These are phyloP conservation scores for Halictus rubicundus DNA, from an alignment of 1,140 invertebrate species.

Conservation along the genomic window DNA sequence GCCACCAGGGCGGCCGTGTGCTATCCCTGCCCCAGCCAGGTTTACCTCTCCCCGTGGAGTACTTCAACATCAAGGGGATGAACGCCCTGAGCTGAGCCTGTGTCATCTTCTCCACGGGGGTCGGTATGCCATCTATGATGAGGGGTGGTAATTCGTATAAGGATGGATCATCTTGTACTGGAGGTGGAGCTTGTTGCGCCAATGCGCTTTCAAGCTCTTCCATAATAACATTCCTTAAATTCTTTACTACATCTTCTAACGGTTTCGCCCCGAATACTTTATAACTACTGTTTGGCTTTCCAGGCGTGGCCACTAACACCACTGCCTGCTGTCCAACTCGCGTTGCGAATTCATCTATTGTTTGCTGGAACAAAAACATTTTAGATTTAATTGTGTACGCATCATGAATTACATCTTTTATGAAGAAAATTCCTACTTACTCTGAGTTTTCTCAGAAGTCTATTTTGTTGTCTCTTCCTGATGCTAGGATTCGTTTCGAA, in stretches of 20 bases:
- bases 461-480: conserved; percentile 96
- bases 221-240: conserved; percentile 94
- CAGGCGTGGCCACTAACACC: conserved; percentile 96
- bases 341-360: conserved; percentile 98
- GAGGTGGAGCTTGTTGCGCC: conserved; percentile 95
- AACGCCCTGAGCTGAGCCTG: conserved; percentile 97
- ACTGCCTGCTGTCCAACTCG: conserved; percentile 98
- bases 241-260: conserved; percentile 96
- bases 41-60: conserved; percentile 97
- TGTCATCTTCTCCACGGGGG: conserved; percentile 99
- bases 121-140: conserved; percentile 98
- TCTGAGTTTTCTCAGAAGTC: conserved; percentile 92
- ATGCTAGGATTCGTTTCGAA: conserved; percentile 99
- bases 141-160: conserved; percentile 97
- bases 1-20: conserved; percentile 98
- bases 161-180: conserved; percentile 94
- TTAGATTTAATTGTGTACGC: neutral
- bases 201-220: conserved; percentile 95
- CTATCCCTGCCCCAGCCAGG: conserved; percentile 98
- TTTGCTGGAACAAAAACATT: conserved; percentile 85
- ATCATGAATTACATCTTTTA: too few relatives aligned
- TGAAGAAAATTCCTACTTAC: conserved; percentile 80
- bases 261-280: conserved; percentile 99
- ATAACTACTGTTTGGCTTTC: conserved; percentile 97
- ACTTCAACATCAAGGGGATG: conserved; percentile 98